Evolutionary conservation across 2,113 vertebrate genomes (phyloP), one percentile per base, ranked within the genome.

Genomic region (Lepisosteus oculatus): DNA sequence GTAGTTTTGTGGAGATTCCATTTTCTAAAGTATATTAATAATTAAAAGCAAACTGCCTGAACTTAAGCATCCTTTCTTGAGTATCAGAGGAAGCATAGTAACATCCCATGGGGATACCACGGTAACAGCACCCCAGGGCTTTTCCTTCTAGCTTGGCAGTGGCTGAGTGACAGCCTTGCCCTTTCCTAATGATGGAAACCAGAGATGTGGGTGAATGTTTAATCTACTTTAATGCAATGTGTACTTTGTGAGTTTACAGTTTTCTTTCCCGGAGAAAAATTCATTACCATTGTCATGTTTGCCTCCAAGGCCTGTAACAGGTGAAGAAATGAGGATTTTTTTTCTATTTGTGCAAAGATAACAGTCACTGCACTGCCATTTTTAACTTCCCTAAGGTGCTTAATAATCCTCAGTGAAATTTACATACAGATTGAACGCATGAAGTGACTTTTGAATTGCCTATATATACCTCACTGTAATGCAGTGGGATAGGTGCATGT

Each of bases 351-450:
- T 42, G 54, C 57, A 55, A 70, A 69, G 67, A 59, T 78, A 83
- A 66, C 6, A 72, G 71, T 61, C 4, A 68, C 71, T 6, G 8
- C 44, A 66, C 62, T 76, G 75, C 73, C 77, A 2, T 2, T 83
- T 71, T 75, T 54, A 72, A 62, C 68, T 77, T 59, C 54, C 71
- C n/a, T 63, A 80, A 71, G 71, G 65, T 73, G 2, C 63, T 8
- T 67, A 29, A 11, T 77, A 74, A 63, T 75, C 61, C 68, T 81
- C 15, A 8, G 56, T 65, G 43, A 81, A 79, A 79, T 80, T 71
- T 79, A 69, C 79, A 79, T 82, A 75, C 68, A 79, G 70, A 82
- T 76, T 73, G 75, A 75, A 75, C 17, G 12, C 74, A 17, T 61
- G 45, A 61, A 62, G 42, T 78, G 57, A 68, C 70, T 68, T 78